Conservation (phyloP, 2,113 vertebrate genomes). For the Grammomys dolichurus region DNA sequence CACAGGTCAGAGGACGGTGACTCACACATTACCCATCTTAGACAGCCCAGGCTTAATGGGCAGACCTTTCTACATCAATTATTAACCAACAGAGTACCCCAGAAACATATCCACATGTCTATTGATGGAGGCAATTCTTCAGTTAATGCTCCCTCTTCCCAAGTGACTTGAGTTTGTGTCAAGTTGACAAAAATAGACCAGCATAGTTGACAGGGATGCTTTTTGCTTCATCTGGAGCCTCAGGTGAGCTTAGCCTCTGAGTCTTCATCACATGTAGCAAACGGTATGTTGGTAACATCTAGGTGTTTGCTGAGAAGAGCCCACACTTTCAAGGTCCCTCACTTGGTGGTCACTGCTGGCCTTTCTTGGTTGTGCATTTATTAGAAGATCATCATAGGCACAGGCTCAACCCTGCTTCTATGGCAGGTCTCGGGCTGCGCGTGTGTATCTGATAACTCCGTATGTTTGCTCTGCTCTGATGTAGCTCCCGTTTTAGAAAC, state of each 20-base stretch:
- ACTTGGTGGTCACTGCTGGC: not conserved
- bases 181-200: not conserved
- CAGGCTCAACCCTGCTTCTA: not conserved
- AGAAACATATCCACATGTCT: not conserved
- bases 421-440: slow-evolving; percentile 44
- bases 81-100: not conserved
- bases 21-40: not conserved
- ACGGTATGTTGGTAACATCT: not conserved
- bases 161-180: not conserved
- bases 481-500: slow-evolving; percentile 68
- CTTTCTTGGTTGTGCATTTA: not conserved
- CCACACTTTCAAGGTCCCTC: too few relatives aligned
- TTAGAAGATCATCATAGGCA: not conserved
- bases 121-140: not conserved
- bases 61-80: not conserved
- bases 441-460: slow-evolving; percentile 44
- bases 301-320: not conserved
- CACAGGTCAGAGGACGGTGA: too few relatives aligned
- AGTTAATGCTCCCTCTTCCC: not conserved
- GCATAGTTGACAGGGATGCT: not conserved
- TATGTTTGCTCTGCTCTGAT: slow-evolving; percentile 40
- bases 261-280: not conserved
- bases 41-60: not conserved
- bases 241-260: not conserved
- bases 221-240: not conserved